A percentile compares a stretch with the other conserved stretches of the same genome.
phyloP scores from a whole-genome alignment of 2,888 invertebrate genomes.

The Cenopis cana region DNA sequence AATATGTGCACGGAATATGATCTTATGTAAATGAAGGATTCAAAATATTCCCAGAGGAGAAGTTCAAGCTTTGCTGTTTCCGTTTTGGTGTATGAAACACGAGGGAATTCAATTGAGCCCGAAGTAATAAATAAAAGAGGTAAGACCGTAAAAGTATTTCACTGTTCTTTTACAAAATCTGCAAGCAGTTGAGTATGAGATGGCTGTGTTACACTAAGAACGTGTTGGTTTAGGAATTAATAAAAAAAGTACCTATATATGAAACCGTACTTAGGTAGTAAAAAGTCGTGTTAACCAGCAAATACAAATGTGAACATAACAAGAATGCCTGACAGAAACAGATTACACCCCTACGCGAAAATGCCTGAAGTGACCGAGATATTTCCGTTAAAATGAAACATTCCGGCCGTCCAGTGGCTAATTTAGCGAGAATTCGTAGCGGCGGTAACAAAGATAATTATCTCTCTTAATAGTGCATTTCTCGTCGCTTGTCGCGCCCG shows the following conservation, averaged over 20 bases:
- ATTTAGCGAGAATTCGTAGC: slow-evolving; percentile 52
- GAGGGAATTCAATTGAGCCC: background rate
- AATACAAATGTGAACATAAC: background rate
- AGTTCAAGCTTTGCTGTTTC: slow-evolving; percentile 17
- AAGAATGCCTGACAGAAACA: background rate
- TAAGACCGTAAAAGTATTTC: background rate
- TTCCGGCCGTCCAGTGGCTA: slow-evolving; percentile 54
- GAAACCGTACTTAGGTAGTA: background rate
- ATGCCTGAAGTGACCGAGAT: slow-evolving; percentile 27
- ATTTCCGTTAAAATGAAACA: slow-evolving; percentile 44
- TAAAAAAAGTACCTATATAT: background rate
- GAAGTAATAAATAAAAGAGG: background rate
- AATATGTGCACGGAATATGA: slow-evolving; percentile 17
- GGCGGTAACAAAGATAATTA: slow-evolving; percentile 44
- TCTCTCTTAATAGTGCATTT: slow-evolving; percentile 49
- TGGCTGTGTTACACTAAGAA: background rate
- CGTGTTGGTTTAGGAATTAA: background rate
- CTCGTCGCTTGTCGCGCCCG: slow-evolving; percentile 49
- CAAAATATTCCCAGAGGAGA: slow-evolving; percentile 9
- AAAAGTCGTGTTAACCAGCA: background rate
- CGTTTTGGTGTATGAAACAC: slow-evolving; percentile 15
- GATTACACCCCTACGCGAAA: slow-evolving; percentile 1
- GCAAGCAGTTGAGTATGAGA: background rate
- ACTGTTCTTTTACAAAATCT: background rate
- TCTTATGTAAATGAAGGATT: slow-evolving; percentile 19